A percentile compares a stretch with the other conserved stretches of the same genome.
Evolutionary conservation across 2,113 vertebrate species (phyloP).

Genomic region (Semnornis frantzii): DNA sequence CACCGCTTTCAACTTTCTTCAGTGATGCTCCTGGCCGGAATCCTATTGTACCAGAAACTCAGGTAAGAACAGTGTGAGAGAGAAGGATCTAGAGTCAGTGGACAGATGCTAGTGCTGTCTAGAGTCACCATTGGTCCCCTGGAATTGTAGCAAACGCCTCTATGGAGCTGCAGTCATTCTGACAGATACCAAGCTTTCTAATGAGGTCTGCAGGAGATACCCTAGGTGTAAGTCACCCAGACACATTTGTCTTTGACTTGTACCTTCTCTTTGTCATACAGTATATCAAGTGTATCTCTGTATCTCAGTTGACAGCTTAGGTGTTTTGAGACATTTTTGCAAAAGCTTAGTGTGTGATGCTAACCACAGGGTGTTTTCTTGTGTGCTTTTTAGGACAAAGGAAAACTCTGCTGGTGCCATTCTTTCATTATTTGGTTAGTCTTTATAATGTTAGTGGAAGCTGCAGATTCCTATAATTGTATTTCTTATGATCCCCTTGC

Average conservation of each 20-base stretch:
- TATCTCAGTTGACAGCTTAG: background rate
- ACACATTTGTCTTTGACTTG: background rate
- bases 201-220: background rate
- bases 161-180: background rate
- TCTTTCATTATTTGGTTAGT: constrained; percentile 19
- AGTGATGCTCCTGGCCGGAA: constrained; percentile 90
- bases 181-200: background rate
- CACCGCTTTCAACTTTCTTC: constrained; percentile 97
- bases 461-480: constrained; percentile 33
- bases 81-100: background rate
- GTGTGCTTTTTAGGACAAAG: constrained; percentile 30
- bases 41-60: constrained; percentile 96
- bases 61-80: constrained; percentile 76
- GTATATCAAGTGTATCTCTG: background rate
- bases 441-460: constrained; percentile 43
- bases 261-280: background rate
- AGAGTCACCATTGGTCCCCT: background rate
- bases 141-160: background rate
- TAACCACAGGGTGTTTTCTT: constrained; percentile 3
- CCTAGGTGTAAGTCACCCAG: background rate
- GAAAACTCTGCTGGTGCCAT: background rate
- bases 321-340: background rate
- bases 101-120: background rate
- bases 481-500: constrained; percentile 31
- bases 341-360: background rate